Evolutionary conservation across 30 jellyfish, hydroid and myxozoan species (phyloP).

Genomic region (Chrysaora quinquecirrha): DNA sequence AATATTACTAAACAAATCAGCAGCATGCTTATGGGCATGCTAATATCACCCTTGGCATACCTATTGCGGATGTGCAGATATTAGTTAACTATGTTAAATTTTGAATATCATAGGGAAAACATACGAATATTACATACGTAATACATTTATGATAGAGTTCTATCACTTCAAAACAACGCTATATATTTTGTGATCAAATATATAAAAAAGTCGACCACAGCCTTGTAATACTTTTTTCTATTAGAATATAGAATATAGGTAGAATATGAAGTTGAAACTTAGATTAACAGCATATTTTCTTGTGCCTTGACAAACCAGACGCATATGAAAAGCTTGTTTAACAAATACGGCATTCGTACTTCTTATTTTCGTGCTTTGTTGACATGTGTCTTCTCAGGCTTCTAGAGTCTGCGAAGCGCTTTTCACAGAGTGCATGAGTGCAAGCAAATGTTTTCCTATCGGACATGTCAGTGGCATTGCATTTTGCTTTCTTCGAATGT

Average conservation of each 20-base stretch:
- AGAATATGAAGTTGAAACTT: background rate
- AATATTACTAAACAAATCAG: too few relatives aligned
- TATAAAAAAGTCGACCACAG: too few relatives aligned
- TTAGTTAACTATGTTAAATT: too few relatives aligned
- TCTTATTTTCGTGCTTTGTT: background rate
- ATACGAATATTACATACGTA: too few relatives aligned
- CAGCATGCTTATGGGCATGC: too few relatives aligned
- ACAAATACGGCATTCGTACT: background rate
- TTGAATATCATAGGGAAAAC: too few relatives aligned
- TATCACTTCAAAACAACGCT: too few relatives aligned
- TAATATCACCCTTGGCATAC: too few relatives aligned
- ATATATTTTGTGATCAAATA: too few relatives aligned
- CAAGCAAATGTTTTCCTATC: background rate
- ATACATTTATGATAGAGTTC: too few relatives aligned
- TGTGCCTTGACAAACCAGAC: background rate
- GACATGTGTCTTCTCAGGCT: background rate
- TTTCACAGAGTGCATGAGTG: background rate
- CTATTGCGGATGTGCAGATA: too few relatives aligned
- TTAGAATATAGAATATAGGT: background rate
- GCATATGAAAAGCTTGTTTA: background rate
- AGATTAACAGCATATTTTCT: background rate
- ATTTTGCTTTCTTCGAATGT: background rate
- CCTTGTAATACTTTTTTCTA: too few relatives aligned
- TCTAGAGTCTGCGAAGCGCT: background rate
- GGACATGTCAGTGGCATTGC: background rate